Evolutionary conservation across 2,888 invertebrate genomes (phyloP).

Genomic region (Ptychoptera contaminata): DNA sequence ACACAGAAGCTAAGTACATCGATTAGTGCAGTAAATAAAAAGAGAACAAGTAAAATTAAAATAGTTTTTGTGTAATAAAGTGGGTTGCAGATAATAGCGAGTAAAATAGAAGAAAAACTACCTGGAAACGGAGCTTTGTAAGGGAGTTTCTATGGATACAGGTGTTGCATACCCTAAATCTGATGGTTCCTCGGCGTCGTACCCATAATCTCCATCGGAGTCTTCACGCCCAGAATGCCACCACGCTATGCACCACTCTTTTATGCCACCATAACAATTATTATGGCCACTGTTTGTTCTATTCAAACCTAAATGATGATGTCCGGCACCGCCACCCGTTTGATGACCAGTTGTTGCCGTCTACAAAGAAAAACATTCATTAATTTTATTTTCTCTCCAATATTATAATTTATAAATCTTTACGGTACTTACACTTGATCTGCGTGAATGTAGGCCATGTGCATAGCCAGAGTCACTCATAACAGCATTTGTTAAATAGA

Average conservation of each 20-base stretch:
- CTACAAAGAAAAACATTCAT: too few relatives aligned
- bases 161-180: constrained; percentile 64
- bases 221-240: constrained; percentile 81
- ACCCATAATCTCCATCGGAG: constrained; percentile 48
- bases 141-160: constrained; percentile 71
- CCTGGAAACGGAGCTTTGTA: constrained; percentile 73
- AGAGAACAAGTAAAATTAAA: constrained; percentile 8
- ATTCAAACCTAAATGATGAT: constrained; percentile 13
- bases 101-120: constrained; percentile 20
- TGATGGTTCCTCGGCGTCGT: constrained; percentile 59
- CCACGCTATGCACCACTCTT: constrained; percentile 78
- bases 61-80: background rate
- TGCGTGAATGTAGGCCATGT: constrained; percentile 28
- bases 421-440: constrained; percentile 32
- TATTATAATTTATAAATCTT: too few relatives aligned
- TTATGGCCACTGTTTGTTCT: constrained; percentile 27
- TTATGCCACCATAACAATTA: constrained; percentile 33
- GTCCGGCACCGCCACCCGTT: too few relatives aligned
- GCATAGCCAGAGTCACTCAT: constrained; percentile 22
- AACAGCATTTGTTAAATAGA: constrained; percentile 37
- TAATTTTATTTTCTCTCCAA: too few relatives aligned
- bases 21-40: background rate
- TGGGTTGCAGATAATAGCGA: too few relatives aligned
- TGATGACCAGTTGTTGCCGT: background rate
- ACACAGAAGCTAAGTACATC: background rate